Base-by-base conservation (phyloP, 2,797 vertebrate genomes). In the Champsocephalus esox region DNA sequence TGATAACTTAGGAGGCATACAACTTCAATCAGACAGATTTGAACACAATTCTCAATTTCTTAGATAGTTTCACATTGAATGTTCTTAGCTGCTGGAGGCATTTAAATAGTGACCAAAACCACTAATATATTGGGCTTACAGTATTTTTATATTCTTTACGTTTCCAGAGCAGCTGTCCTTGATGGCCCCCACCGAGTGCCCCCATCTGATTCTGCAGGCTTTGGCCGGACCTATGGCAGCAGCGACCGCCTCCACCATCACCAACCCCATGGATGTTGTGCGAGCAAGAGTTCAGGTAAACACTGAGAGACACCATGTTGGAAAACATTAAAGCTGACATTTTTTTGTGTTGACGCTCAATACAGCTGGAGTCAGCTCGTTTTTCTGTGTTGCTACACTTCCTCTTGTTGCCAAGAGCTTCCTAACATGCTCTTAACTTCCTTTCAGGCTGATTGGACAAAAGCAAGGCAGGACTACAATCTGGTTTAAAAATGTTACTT, bases 251-350 rank as follows among this genome's bases (percentile, higher is more conserved):
- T 97, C 97, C 77, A 96, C 97, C 17, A 95, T 99, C 92, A 99
- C 98, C 91, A 99, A 99, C 80, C 98, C 98, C 34, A 99, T 99
- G 98, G 98, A 99, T 8, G 97, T 99, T 28, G 95, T 99, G 70
- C 94, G 98, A 81, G 96, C 98, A 2, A 94, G 98, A 44, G 97
- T 99, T 1, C 98, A 99, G 97, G 98, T 99, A 89, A 74, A 32
- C 50, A 1, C 19, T 1, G 5, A 46, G 4, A 13, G 4, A 13
- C 19, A 0, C 38, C 17, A 3, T 0, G 9, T 11, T 69, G 64
- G 57, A 48, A n/a, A n/a, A 4, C 38, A 3, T 38, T 38, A 9
- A 38, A 38, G 34, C 34, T 38, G 34, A 38, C 34, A 2, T 38
- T 7, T 38, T 38, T 2, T 8, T 38, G 34, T 34, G 6, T 38